A percentile compares a stretch with the other conserved stretches of the same genome.
These are phyloP conservation scores for Petrocephalus zakoni DNA, from an alignment of 2,113 vertebrate genomes.

Conservation along the genomic window DNA sequence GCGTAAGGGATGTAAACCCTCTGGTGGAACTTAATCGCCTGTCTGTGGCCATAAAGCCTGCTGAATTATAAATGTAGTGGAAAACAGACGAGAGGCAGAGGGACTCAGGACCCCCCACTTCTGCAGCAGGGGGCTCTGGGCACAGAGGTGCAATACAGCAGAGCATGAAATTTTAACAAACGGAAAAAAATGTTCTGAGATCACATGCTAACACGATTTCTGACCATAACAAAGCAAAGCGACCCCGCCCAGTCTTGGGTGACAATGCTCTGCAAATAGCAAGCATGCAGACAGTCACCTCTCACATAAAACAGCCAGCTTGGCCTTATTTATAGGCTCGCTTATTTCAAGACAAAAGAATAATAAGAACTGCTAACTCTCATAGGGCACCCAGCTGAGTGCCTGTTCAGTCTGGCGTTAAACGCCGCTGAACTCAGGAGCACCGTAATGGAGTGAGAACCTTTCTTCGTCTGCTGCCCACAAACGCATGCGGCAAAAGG, in stretches of 20 bases:
- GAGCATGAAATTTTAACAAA: neutral
- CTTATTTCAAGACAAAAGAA: neutral
- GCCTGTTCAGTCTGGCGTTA: neutral
- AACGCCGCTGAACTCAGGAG: neutral
- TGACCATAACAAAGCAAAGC: neutral
- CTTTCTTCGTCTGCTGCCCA: neutral
- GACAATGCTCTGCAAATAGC: neutral
- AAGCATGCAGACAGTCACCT: neutral
- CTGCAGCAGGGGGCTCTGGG: neutral
- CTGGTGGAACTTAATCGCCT: constrained; percentile 16
- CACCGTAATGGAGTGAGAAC: neutral
- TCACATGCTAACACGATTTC: neutral
- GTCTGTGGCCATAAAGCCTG: neutral
- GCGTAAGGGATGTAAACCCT: neutral
- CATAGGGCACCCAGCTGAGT: neutral
- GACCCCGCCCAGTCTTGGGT: neutral
- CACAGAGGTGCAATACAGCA: neutral
- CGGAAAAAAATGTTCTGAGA: neutral
- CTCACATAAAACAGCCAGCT: neutral
- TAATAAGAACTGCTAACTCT: neutral
- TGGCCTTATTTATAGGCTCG: neutral
- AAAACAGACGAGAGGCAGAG: neutral
- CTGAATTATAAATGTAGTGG: constrained; percentile 1
- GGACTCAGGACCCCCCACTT: neutral
- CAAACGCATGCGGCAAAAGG: neutral